Evolutionary conservation across 1,140 invertebrate genomes (phyloP).

Genomic region (Trachymyrmex cornetzi): DNA sequence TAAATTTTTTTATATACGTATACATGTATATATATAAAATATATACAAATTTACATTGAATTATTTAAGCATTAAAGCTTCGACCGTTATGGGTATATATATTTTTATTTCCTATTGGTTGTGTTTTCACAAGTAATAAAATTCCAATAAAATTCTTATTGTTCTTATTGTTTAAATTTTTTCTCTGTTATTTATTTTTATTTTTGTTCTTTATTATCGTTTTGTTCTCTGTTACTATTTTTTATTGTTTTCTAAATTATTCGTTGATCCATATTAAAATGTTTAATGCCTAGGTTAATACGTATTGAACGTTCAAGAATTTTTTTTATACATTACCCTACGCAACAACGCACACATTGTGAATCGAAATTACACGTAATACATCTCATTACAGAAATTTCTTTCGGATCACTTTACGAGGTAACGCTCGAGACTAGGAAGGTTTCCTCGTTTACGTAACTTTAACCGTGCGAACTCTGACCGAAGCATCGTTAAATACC

Average conservation of each 20-base stretch:
- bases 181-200: too few species aligned
- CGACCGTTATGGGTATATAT: too few species aligned
- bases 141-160: too few species aligned
- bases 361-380: conserved; percentile 23
- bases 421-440: conserved; percentile 15
- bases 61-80: too few species aligned
- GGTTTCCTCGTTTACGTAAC: conserved; percentile 51
- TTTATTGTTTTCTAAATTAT: background rate
- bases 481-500: conserved; percentile 42
- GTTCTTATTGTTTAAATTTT: too few species aligned
- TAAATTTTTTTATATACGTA: background rate
- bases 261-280: background rate
- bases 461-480: conserved; percentile 34
- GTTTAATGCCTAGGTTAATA: background rate
- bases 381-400: conserved; percentile 36
- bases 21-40: too few species aligned
- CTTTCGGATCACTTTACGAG: conserved; percentile 9
- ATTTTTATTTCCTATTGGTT: too few species aligned
- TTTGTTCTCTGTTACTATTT: background rate
- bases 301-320: background rate
- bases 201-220: too few species aligned
- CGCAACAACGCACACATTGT: too few species aligned
- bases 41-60: too few species aligned
- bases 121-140: too few species aligned
- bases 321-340: background rate